Evolutionary conservation across 2,113 vertebrate species (phyloP).

Genomic region (Clarias magur): DNA sequence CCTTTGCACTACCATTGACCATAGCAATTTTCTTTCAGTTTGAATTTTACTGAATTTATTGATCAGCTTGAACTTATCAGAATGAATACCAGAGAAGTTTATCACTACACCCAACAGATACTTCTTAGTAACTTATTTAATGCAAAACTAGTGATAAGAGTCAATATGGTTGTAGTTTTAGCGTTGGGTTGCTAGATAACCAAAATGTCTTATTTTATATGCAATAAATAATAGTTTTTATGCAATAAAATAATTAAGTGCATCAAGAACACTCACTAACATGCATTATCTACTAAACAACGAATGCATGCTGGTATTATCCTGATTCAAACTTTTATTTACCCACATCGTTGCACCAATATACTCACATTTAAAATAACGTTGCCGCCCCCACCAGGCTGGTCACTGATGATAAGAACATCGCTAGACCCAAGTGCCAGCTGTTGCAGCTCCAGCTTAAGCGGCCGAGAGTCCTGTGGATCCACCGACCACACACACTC

Average conservation of each 20-base stretch:
- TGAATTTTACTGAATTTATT: too few relatives aligned
- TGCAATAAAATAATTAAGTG: background rate
- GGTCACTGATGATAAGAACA: conserved; percentile 73
- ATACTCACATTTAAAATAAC: conserved; percentile 72
- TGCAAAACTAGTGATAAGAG: background rate
- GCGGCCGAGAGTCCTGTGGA: conserved; percentile 79
- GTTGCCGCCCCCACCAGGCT: conserved; percentile 66
- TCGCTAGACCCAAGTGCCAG: conserved; percentile 75
- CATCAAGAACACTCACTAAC: background rate
- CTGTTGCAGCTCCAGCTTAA: conserved; percentile 79
- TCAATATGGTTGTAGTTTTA: background rate
- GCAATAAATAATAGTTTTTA: background rate
- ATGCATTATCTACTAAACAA: background rate
- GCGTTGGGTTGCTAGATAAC: background rate
- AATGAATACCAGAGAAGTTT: background rate
- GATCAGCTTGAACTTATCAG: background rate
- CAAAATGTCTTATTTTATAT: background rate
- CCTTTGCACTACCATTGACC: background rate
- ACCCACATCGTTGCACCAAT: background rate
- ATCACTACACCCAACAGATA: background rate
- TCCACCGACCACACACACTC: conserved; percentile 83
- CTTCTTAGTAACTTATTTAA: background rate
- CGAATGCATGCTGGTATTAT: background rate
- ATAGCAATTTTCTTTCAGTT: background rate
- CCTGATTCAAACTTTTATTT: background rate